Conservation (phyloP, 1,140 invertebrate genomes). For the Leptinotarsa defecta region DNA sequence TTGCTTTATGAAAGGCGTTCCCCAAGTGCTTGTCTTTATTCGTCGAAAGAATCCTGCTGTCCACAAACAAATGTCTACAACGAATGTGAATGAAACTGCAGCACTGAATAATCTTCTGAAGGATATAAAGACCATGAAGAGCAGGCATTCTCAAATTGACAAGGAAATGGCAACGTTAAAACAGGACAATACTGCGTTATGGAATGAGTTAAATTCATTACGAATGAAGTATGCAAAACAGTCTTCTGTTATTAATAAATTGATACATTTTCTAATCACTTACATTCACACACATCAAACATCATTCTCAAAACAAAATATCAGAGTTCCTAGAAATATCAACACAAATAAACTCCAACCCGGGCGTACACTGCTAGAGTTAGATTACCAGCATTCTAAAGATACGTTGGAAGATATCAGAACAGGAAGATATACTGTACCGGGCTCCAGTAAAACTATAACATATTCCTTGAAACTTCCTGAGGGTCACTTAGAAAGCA, state of each 20-base stretch:
- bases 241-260: constrained; percentile 41
- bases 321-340: constrained; percentile 21
- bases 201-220: constrained; percentile 39
- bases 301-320: constrained; percentile 30
- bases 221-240: constrained; percentile 41
- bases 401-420: constrained; percentile 22
- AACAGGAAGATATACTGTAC: constrained; percentile 32
- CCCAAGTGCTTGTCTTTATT: constrained; percentile 38
- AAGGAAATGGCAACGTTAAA: constrained; percentile 36
- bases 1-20: constrained; percentile 39
- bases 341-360: constrained; percentile 35
- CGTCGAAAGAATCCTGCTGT: constrained; percentile 36
- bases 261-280: constrained; percentile 43
- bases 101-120: constrained; percentile 26
- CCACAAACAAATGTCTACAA: constrained; percentile 15
- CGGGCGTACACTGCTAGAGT: constrained; percentile 33
- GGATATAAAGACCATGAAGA: constrained; percentile 32
- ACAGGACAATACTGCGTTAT: constrained; percentile 42
- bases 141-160: constrained; percentile 32
- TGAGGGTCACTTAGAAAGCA: background rate
- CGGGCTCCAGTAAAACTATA: constrained; percentile 19
- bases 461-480: constrained; percentile 23
- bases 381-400: constrained; percentile 33
- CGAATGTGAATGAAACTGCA: background rate
- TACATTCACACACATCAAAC: constrained; percentile 42